Percentiles rank a stretch among this genome's conserved stretches.
Conservation (phyloP, 2,888 invertebrate genomes). For the Chrysina gloriosa region DNA sequence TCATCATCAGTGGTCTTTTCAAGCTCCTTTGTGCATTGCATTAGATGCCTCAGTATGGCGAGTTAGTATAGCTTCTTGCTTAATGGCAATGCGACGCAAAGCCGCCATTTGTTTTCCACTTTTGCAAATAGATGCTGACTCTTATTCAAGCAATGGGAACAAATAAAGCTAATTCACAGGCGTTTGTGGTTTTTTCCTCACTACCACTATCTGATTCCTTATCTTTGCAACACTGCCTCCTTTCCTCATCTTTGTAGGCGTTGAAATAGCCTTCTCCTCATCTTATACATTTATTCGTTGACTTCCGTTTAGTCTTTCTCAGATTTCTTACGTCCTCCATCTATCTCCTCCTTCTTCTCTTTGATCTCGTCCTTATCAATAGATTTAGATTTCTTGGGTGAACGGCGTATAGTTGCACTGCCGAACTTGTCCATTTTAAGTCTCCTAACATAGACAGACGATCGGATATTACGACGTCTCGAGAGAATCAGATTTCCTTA, state of each 20-base stretch:
- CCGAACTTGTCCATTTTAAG: constrained; percentile 64
- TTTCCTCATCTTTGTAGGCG: constrained; percentile 64
- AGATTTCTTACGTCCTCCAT: no score
- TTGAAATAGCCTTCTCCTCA: constrained; percentile 55
- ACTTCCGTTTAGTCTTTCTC: constrained; percentile 55
- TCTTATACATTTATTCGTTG: constrained; percentile 51
- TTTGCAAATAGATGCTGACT: constrained; percentile 77
- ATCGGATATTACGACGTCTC: constrained; percentile 66
- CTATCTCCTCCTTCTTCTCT: constrained; percentile 61
- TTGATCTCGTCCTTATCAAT: constrained; percentile 51
- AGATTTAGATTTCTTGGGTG: constrained; percentile 48
- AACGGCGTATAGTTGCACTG: constrained; percentile 58
- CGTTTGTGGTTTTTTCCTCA: constrained; percentile 58
- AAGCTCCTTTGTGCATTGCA: constrained; percentile 83
- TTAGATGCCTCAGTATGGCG: constrained; percentile 84
- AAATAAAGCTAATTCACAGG: constrained; percentile 76
- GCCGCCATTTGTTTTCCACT: constrained; percentile 78
- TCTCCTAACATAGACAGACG: constrained; percentile 62
- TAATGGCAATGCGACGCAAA: constrained; percentile 79
- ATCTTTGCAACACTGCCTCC: constrained; percentile 68
- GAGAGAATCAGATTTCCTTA: no score
- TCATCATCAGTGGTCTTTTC: constrained; percentile 77
- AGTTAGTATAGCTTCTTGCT: constrained; percentile 78
- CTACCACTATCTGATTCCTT: constrained; percentile 65
- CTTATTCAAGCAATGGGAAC: constrained; percentile 82